Conservation (phyloP, 2,888 invertebrate species). For the Orthosia incerta region DNA sequence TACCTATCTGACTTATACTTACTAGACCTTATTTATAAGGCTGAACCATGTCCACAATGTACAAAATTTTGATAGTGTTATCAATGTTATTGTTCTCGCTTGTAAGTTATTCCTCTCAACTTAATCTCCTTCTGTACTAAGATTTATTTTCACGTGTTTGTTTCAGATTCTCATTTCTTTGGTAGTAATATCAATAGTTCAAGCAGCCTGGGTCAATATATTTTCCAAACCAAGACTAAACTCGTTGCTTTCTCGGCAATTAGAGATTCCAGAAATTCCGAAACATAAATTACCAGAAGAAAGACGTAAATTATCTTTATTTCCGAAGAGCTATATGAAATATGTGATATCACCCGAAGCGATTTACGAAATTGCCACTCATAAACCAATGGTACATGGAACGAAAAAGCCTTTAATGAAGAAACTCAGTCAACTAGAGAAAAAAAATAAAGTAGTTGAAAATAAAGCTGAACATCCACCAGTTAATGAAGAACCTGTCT, state of each 20-base stretch:
- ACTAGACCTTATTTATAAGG: background rate
- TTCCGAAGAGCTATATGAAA: slow-evolving; percentile 69
- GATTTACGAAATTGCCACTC: slow-evolving; percentile 37
- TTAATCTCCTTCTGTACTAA: background rate
- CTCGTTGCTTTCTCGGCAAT: background rate
- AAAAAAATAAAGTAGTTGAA: slow-evolving; percentile 6
- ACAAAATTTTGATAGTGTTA: background rate
- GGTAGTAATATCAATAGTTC: slow-evolving; percentile 10
- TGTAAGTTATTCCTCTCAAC: background rate
- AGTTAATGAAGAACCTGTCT: background rate
- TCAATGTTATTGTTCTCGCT: background rate
- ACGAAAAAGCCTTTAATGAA: slow-evolving; percentile 66
- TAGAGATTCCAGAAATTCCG: background rate
- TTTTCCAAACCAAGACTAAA: slow-evolving; percentile 42
- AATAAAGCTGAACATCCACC: slow-evolving; percentile 4
- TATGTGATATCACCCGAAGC: slow-evolving; percentile 65
- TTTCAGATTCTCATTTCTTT: slow-evolving; percentile 52
- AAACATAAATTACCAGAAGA: slow-evolving; percentile 54
- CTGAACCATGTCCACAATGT: background rate
- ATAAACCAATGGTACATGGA: slow-evolving; percentile 26
- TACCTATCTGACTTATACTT: background rate
- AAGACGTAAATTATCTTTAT: slow-evolving; percentile 62
- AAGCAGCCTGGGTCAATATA: slow-evolving; percentile 17
- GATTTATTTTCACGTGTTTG: background rate
- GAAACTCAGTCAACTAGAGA: slow-evolving; percentile 49